phyloP scores from a whole-genome alignment of 1,140 invertebrate genomes.

The Leptonema lineaticorne region DNA sequence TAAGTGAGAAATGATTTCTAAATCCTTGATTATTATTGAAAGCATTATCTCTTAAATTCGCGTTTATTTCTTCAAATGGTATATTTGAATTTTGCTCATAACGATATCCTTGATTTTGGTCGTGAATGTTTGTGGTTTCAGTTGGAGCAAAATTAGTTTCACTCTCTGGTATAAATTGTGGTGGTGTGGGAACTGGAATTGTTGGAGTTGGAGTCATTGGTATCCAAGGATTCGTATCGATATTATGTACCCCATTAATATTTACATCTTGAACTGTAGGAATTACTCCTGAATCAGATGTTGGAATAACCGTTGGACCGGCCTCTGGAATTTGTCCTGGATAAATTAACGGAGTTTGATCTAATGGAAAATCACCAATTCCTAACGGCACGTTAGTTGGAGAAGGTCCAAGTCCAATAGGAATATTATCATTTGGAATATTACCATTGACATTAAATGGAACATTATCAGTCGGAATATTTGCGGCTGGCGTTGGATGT shows the following conservation, averaged over 20 bases:
- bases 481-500: not conserved
- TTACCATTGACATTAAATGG: not conserved
- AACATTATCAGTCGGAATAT: not conserved
- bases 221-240: slow-evolving; percentile 33
- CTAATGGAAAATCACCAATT: slow-evolving; percentile 14
- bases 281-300: not conserved
- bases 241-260: not conserved
- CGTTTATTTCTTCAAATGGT: slow-evolving; percentile 41
- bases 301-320: slow-evolving; percentile 20
- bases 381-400: slow-evolving; percentile 19
- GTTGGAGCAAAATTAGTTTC: slow-evolving; percentile 7
- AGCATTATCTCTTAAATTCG: slow-evolving; percentile 41
- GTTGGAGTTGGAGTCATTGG: slow-evolving; percentile 29
- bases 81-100: slow-evolving; percentile 33
- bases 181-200: slow-evolving; percentile 15
- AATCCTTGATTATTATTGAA: slow-evolving; percentile 40
- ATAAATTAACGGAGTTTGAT: slow-evolving; percentile 14
- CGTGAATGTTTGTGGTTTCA: slow-evolving; percentile 2
- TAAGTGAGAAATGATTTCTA: slow-evolving; percentile 51
- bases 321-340: slow-evolving; percentile 7
- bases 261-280: slow-evolving; percentile 8
- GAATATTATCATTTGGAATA: not conserved
- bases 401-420: slow-evolving; percentile 1
- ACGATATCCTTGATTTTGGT: slow-evolving; percentile 35
- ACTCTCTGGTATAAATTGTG: slow-evolving; percentile 20